Conservation (phyloP, 2,797 vertebrate species). For the Yasuhikotakia modesta region DNA sequence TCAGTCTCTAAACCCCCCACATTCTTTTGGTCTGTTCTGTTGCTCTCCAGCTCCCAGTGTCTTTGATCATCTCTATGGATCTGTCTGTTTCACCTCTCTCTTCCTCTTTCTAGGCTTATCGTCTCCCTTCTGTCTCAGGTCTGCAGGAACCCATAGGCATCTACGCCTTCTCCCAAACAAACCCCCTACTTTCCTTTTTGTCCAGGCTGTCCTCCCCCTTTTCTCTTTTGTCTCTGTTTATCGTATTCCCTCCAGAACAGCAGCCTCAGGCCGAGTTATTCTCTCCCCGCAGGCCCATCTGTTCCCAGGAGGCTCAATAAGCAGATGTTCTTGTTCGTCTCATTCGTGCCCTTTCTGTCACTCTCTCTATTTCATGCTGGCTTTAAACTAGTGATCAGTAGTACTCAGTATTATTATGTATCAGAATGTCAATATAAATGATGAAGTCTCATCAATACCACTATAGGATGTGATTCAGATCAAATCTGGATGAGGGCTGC, state of each 20-base stretch:
- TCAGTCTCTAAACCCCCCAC: slow-evolving; percentile 23
- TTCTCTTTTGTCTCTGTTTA: slow-evolving; percentile 68
- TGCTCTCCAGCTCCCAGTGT: slow-evolving; percentile 23
- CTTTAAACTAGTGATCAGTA: no score
- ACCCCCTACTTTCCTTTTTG: slow-evolving; percentile 39
- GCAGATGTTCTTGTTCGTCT: slow-evolving; percentile 66
- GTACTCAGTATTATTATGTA: no score
- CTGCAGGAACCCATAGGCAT: slow-evolving; percentile 51
- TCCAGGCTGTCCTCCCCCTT: slow-evolving; percentile 55
- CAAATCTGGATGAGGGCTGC: background rate
- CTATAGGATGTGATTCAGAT: background rate
- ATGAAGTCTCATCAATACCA: background rate
- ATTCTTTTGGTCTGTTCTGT: slow-evolving; percentile 4
- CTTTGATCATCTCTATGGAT: slow-evolving; percentile 56
- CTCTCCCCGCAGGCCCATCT: slow-evolving; percentile 66
- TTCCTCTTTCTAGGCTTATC: slow-evolving; percentile 44
- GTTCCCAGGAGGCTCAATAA: slow-evolving; percentile 57
- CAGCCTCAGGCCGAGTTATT: slow-evolving; percentile 57
- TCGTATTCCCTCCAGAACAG: slow-evolving; percentile 68
- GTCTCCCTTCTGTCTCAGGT: slow-evolving; percentile 59
- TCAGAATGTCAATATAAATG: slow-evolving; percentile 7
- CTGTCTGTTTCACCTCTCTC: slow-evolving; percentile 29
- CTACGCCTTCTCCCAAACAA: slow-evolving; percentile 51
- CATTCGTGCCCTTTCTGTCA: slow-evolving; percentile 29
- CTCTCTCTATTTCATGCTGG: slow-evolving; percentile 45